Evolutionary conservation across 2,113 vertebrate species (phyloP).

Genomic region (Onychostruthus taczanowskii): DNA sequence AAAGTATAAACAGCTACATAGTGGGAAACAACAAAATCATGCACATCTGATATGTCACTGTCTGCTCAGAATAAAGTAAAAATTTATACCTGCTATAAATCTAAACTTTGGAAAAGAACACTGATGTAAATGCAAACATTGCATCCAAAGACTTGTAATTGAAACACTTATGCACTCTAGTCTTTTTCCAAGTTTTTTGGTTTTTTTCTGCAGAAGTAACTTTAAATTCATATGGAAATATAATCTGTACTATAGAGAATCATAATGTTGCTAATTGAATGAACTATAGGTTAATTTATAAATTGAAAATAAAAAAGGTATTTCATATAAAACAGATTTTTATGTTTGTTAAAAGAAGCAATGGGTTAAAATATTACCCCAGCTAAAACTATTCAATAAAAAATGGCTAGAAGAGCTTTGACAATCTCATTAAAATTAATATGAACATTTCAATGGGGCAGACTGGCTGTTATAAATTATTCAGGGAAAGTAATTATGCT

Average conservation of each 20-base stretch:
- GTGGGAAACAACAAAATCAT: not conserved
- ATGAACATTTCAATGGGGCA: slow-evolving; percentile 14
- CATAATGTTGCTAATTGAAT: not conserved
- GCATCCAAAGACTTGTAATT: not conserved
- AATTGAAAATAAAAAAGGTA: not conserved
- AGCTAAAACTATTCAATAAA: not conserved
- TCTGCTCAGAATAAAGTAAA: not conserved
- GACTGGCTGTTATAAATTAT: slow-evolving; percentile 37
- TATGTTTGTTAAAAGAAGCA: not conserved
- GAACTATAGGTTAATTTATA: not conserved
- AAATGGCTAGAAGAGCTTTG: slow-evolving; percentile 16
- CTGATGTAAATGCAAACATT: not conserved
- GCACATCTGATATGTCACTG: not conserved
- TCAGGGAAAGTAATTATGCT: slow-evolving; percentile 36
- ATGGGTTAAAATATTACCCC: not conserved
- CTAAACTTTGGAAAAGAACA: not conserved
- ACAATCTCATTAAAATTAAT: slow-evolving; percentile 56
- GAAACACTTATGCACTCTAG: not conserved
- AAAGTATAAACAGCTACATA: not conserved
- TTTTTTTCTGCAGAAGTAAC: not conserved
- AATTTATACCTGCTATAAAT: not conserved
- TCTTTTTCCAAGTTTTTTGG: not conserved
- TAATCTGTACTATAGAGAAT: not conserved
- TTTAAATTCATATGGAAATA: not conserved
- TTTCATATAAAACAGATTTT: not conserved